Evolutionary conservation across 2,888 invertebrate species (phyloP), one percentile per base, ranked within the genome.

Genomic region (Athetis lepigone): DNA sequence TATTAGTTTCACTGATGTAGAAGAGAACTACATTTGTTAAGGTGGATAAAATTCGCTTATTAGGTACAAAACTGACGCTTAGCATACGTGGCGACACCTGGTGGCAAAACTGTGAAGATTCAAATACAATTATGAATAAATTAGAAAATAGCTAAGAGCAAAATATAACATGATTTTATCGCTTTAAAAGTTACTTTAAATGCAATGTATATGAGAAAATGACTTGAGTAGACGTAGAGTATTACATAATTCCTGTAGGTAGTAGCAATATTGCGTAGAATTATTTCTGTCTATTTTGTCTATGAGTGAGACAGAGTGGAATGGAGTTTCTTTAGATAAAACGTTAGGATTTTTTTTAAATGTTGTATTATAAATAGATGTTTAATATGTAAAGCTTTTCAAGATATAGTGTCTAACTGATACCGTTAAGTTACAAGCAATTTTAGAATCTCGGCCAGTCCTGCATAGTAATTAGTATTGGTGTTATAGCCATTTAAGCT

Each of bases 1-100:
- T 81, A 81, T 79, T 79, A 82, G 67, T 82, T 78, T 82, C 64
- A 82, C 70, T 77, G 79, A 66, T 70, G 72, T 80, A 78, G 67
- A 37, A 37, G 33, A 56, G 50, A 55, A 73, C 79, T 81, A 79
- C 64, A 76, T 58, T 64, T 61, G 49, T 75, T 49, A 70, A 75
- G 68, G 77, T 81, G 75, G 65, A 77, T 79, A 54, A 56, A 68
- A 69, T 68, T 80, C 69, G 47, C 69, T 70, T 79, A 79, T 64
- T 64, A 81, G 64, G 66, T 75, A 79, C 63, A 72, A 77, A 80
- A 69, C 58, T 54, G 65, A 65, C 60, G 57, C 23, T 27, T 60
- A 42, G 37, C 27, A 42, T n/a, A 52, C 21, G 36, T 46, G 57
- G 45, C 49, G 56, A 57, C 56, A 59, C 49, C 57, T 64, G n/a